These are phyloP conservation scores for Trachelus tabidus DNA, from an alignment of 2,888 invertebrate species.

Conservation along the genomic window DNA sequence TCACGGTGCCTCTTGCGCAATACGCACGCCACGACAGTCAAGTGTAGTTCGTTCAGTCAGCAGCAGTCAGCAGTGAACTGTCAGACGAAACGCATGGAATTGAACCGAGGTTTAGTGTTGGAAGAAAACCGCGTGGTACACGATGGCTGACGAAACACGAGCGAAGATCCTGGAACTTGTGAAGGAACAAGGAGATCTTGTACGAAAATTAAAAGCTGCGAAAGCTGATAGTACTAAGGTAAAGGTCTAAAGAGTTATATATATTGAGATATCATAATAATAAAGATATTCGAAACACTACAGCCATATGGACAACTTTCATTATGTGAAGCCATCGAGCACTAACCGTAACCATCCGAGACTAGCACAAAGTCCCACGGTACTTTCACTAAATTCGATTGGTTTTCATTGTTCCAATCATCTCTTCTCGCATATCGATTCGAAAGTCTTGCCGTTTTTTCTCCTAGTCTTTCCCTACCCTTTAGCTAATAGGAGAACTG, in stretches of 20 bases:
- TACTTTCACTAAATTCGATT: neutral
- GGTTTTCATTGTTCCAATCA: neutral
- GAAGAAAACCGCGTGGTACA: constrained; percentile 16
- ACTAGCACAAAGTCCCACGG: constrained; percentile 5
- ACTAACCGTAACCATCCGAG: neutral
- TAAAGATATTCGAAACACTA: constrained; percentile 1
- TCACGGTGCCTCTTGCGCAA: neutral
- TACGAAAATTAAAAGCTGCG: constrained; percentile 83
- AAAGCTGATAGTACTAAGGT: constrained; percentile 85
- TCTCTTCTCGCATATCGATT: neutral
- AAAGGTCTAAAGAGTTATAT: constrained; percentile 12
- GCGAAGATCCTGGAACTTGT: constrained; percentile 72
- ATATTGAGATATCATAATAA: constrained; percentile 11
- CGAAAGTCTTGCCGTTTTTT: neutral
- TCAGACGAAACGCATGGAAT: constrained; percentile 32
- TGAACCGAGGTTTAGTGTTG: constrained; percentile 17
- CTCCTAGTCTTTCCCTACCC: neutral
- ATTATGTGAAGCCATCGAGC: neutral
- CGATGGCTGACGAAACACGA: constrained; percentile 65
- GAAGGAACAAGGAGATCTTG: constrained; percentile 82
- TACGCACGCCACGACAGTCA: neutral
- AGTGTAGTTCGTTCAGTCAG: neutral
- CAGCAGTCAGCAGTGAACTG: constrained; percentile 1
- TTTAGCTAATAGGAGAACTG: neutral
- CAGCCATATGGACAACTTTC: constrained; percentile 18